Base-by-base conservation (phyloP, 2,113 vertebrate genomes). In the Campylorhamphus procurvoides region DNA sequence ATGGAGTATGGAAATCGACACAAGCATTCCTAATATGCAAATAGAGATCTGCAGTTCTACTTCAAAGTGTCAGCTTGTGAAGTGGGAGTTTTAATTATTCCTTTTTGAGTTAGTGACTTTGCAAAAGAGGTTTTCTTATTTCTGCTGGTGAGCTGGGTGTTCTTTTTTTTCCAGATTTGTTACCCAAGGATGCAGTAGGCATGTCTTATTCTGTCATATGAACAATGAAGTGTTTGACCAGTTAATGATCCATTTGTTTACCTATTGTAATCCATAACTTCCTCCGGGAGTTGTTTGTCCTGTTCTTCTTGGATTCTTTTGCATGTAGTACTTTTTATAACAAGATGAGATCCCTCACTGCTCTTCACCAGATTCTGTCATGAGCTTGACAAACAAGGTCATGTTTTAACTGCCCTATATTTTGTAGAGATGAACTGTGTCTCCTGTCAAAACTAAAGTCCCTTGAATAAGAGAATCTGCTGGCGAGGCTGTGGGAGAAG, bases 51-150 rank as follows among this genome's bases (percentile, higher is more conserved):
- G 66, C 86, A 97, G 80, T 93, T 93, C 83, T 86, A 96, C 95
- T 96, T 96, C 93, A 96, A 90, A 96, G 96, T 42, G 1, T 56
- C 33, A 82, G 49, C 93, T 96, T 94, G 76, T 94, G 83, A 94
- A 96, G 92, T 90, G 60, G 88, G 92, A 95, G 77, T 92, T 93
- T 84, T 90, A 92, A 93, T 97, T 94, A 96, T 89, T 92, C 76
- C 47, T 29, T 90, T 92, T 84, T 90, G 90, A 93, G 76, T 89
- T 93, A 84, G 90, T 90, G 93, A 92, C 83, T 95, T 87, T 94
- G 90, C 82, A 90, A 68, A 93, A 90, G 60, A 73, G 37, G 7
- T 15, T 89, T 90, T 78, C 84, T 80, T 79, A 37, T 55, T 84
- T 88, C 76, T 96, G 64, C 59, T 71, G 68, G 23, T 88, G 59